Evolutionary conservation across 1,140 invertebrate species (phyloP).

Genomic region (Mactra quadrangularis): DNA sequence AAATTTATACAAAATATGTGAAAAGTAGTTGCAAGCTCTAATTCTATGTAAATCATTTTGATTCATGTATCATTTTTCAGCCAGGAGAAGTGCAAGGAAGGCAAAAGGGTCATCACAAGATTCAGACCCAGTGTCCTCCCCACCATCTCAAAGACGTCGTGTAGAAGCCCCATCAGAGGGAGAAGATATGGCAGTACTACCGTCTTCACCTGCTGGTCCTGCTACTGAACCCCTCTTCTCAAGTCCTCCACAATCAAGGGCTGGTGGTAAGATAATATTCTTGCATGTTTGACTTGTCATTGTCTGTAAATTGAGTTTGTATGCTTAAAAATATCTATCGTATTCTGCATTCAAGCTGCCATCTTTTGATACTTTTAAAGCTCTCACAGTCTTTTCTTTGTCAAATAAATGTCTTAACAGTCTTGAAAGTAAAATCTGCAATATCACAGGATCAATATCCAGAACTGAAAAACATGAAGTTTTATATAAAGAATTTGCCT

Average conservation of each 20-base stretch:
- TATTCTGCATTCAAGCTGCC: too few relatives aligned
- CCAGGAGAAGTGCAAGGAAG: slow-evolving; percentile 70
- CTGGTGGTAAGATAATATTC: slow-evolving; percentile 69
- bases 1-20: too few relatives aligned
- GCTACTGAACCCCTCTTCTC: slow-evolving; percentile 72
- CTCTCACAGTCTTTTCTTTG: too few relatives aligned
- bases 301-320: background rate
- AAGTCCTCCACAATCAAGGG: slow-evolving; percentile 72
- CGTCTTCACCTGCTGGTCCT: slow-evolving; percentile 73
- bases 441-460: too few relatives aligned
- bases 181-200: slow-evolving; percentile 72
- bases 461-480: too few relatives aligned
- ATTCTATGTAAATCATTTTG: too few relatives aligned
- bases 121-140: slow-evolving; percentile 73
- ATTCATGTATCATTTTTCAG: slow-evolving; percentile 44
- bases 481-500: too few relatives aligned
- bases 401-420: too few relatives aligned
- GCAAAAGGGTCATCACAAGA: slow-evolving; percentile 20
- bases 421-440: too few relatives aligned
- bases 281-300: background rate
- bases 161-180: slow-evolving; percentile 72
- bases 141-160: slow-evolving; percentile 69
- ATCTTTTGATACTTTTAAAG: too few relatives aligned
- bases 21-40: too few relatives aligned
- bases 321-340: too few relatives aligned